A percentile compares a stretch with the other conserved stretches of the same genome.
Evolutionary conservation across 2,888 invertebrate species (phyloP).

Genomic region (Osmoderma eremita): DNA sequence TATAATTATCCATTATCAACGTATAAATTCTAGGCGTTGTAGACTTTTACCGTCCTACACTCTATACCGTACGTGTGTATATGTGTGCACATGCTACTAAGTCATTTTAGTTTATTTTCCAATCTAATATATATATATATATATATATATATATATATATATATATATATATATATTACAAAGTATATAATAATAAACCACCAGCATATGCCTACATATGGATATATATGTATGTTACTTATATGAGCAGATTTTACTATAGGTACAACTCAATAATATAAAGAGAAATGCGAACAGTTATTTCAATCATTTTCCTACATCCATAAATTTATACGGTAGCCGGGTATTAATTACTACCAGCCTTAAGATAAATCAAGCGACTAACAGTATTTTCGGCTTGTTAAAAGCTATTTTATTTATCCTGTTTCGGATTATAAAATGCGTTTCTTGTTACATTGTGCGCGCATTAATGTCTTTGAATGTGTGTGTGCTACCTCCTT

Average conservation of each 20-base stretch:
- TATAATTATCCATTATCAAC: constrained; percentile 19
- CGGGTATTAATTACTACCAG: constrained; percentile 15
- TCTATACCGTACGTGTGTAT: not conserved
- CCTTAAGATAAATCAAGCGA: constrained; percentile 7
- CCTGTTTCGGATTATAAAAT: constrained; percentile 23
- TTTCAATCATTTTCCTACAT: constrained; percentile 18
- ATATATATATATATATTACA: not conserved
- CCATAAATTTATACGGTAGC: constrained; percentile 3
- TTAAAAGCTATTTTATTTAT: constrained; percentile 29
- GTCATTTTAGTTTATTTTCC: constrained; percentile 13
- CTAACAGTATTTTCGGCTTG: constrained; percentile 20
- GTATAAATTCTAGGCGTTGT: constrained; percentile 17
- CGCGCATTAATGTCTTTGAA: not conserved
- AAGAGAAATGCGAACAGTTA: constrained; percentile 20
- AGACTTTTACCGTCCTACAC: constrained; percentile 8
- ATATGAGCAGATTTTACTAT: not conserved
- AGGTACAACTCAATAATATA: constrained; percentile 1
- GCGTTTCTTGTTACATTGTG: constrained; percentile 10
- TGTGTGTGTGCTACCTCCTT: constrained; percentile 8
- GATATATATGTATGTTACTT: not conserved
- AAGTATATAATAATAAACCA: constrained; percentile 3
- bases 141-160: not conserved
- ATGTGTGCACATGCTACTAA: no score
- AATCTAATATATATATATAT: constrained; percentile 16
- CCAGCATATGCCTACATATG: not conserved